Evolutionary conservation across 2,113 vertebrate species (phyloP).

Genomic region (Chinchilla lanigera): DNA sequence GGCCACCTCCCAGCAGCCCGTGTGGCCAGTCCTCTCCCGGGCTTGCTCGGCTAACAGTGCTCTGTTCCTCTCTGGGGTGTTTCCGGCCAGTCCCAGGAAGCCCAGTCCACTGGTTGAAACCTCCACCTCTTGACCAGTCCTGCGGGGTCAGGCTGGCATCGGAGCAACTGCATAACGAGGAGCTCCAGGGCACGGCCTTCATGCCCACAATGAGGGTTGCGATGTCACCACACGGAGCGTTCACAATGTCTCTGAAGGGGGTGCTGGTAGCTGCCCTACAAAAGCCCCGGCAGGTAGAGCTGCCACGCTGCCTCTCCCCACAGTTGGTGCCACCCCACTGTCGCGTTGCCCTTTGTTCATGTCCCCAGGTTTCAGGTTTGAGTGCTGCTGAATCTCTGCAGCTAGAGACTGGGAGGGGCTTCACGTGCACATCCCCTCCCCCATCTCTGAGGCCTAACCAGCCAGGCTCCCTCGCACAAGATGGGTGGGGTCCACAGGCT

Average conservation of each 20-base stretch:
- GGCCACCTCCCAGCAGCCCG: no score
- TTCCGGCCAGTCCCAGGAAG: neutral
- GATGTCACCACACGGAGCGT: neutral
- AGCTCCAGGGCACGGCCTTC: neutral
- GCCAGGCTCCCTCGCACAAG: neutral
- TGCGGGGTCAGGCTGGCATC: neutral
- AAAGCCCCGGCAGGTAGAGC: neutral
- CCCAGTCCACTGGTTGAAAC: neutral
- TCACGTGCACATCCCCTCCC: no score
- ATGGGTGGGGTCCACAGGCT: neutral
- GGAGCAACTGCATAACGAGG: neutral
- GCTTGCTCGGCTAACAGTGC: rapidly evolving
- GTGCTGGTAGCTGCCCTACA: neutral
- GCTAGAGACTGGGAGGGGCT: neutral
- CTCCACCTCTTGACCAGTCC: neutral
- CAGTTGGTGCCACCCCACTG: no score
- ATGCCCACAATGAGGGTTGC: neutral
- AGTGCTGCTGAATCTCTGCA: neutral
- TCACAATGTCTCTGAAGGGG: neutral
- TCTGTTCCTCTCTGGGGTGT: neutral
- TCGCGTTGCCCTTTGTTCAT: neutral
- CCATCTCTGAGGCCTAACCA: neutral
- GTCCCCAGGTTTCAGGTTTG: neutral
- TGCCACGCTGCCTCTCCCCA: no score
- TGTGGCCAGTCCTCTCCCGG: neutral